Base-by-base conservation (phyloP, 1,140 invertebrate species). In the Drosophila burlai region DNA sequence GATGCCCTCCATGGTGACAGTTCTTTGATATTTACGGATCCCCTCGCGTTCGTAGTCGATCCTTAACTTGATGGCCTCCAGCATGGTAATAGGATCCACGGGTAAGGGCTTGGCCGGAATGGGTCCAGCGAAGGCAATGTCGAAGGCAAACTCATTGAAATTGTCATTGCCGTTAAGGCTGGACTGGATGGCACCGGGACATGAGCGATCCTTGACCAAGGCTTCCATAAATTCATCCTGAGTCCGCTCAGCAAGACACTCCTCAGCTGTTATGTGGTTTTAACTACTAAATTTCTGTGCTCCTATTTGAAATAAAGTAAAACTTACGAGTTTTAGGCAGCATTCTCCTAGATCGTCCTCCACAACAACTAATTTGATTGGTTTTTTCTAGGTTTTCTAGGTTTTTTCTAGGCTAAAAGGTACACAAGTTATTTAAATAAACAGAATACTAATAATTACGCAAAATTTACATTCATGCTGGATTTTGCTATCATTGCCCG, bases 41-140 rank as follows among this genome's bases (percentile, higher is more conserved):
- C 76, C 69, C 0, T 55, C 49, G 0, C 89, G 76, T 29, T 92
- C 91, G 2, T 72, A 46, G 15, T 91, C 91, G 26, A 92, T 84
- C 3, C 91, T 68, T n/a, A 89, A 2, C 10, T 80, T 65, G 4
- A 92, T 60, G 0, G 91, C 91, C 31, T 92, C 91, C 26, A 92
- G n/a, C 57, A 92, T 55, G 9, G 67, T 77, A 1, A 92, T 89
- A 21, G 91, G 91, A 69, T 91, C 91, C 7, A 91, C 52, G 2
- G 82, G 80, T 7, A 46, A n/a, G 0, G 81, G 77, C 9, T 83
- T 67, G 2, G n/a, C 3, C 0, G 91, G 83, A 55, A 85, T 5
- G 1, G 34, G 2, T n/a, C 68, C 79, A 0, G 62, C 57, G 40
- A 81, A 85, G 13, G 81, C 65, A 8, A 91, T 87, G 13, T 81